Evolutionary conservation across 2,888 invertebrate genomes (phyloP).

Genomic region (Nomada fabriciana): DNA sequence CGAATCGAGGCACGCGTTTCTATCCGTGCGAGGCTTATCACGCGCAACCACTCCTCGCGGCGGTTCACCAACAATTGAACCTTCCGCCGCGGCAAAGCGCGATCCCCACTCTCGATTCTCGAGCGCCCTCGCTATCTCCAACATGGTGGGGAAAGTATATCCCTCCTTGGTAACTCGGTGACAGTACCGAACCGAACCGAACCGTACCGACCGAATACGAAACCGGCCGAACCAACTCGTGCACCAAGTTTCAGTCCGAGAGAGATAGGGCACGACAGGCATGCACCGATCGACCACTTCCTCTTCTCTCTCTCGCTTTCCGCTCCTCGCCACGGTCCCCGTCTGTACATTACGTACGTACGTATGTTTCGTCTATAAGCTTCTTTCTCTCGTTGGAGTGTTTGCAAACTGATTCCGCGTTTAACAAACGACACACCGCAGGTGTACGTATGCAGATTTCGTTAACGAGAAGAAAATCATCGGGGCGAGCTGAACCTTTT

Average conservation of each 20-base stretch:
- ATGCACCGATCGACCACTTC: slow-evolving; percentile 30
- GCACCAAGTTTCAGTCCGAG: slow-evolving; percentile 3
- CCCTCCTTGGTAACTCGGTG: slow-evolving; percentile 35
- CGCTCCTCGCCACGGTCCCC: not conserved
- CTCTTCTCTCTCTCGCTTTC: slow-evolving; percentile 23
- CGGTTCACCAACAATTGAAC: slow-evolving; percentile 79
- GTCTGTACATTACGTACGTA: too few relatives aligned
- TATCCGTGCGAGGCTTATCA: slow-evolving; percentile 57
- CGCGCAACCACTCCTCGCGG: slow-evolving; percentile 75
- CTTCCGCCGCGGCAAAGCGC: slow-evolving; percentile 61
- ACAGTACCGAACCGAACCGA: slow-evolving; percentile 61
- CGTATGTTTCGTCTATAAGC: not conserved
- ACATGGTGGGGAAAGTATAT: slow-evolving; percentile 34
- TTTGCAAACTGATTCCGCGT: not conserved
- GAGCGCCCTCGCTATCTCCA: slow-evolving; percentile 48
- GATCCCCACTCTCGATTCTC: slow-evolving; percentile 58
- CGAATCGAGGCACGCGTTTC: slow-evolving; percentile 71
- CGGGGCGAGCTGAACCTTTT: not conserved
- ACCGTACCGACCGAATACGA: slow-evolving; percentile 34
- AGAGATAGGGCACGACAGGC: slow-evolving; percentile 15
- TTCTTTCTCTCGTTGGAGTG: not conserved
- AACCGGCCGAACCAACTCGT: slow-evolving; percentile 16
- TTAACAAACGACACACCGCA: not conserved
- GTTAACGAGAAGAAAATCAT: too few relatives aligned
- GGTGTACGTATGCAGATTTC: not conserved